phyloP scores from a whole-genome alignment of 2,797 vertebrate species.

The Champsocephalus esox region DNA sequence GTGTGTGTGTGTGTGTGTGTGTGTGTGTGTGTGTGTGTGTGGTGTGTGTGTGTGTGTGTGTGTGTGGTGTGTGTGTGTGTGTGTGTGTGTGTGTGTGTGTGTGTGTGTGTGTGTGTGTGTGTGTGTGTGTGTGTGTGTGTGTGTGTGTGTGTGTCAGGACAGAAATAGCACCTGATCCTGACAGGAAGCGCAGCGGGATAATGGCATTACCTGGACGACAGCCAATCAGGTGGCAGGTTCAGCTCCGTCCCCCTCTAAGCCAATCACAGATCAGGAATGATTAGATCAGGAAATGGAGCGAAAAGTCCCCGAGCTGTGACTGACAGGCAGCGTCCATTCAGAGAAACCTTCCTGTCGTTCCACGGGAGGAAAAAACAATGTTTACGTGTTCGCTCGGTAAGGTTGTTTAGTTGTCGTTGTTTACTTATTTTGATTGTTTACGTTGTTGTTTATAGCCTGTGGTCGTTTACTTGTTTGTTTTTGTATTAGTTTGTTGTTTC shows the following conservation, averaged over 20 bases:
- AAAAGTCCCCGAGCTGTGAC: slow-evolving; percentile 53
- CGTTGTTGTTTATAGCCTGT: not conserved
- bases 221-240: slow-evolving; percentile 68
- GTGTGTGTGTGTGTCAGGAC: slow-evolving; percentile 17
- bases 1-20: no score
- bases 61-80: no score
- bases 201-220: slow-evolving; percentile 68
- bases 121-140: not conserved
- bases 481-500: no score
- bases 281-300: slow-evolving; percentile 61
- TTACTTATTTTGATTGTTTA: not conserved
- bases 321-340: slow-evolving; percentile 40
- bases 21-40: no score
- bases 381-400: slow-evolving; percentile 46
- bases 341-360: slow-evolving; percentile 19
- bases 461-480: not conserved
- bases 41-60: no score
- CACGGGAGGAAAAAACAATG: slow-evolving; percentile 23
- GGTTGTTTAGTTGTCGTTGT: slow-evolving; percentile 6
- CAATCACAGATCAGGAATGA: slow-evolving; percentile 69
- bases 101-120: no score
- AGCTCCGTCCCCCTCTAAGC: slow-evolving; percentile 53
- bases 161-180: slow-evolving; percentile 75
- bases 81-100: no score
- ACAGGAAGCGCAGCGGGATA: slow-evolving; percentile 70